Evolutionary conservation across 2,888 invertebrate genomes (phyloP), one percentile per base, ranked within the genome.

Genomic region (Willowsia nigromaculata): DNA sequence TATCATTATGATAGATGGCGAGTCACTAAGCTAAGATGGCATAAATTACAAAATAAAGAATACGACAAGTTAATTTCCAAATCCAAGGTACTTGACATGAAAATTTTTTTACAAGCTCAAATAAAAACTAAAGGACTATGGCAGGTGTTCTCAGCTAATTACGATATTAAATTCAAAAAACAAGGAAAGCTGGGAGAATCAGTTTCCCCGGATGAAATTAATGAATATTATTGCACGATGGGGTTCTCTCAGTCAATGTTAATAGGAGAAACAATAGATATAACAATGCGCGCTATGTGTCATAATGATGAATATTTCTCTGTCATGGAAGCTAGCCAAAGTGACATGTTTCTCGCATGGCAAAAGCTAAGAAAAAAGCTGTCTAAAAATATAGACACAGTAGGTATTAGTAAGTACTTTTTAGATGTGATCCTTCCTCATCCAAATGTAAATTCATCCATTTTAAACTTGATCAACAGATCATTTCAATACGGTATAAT

Each of bases 341-440:
- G 18, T 53, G 88, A 88, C 13, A n/a, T 88, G 5, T 84, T 37
- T 13, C 2, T 11, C 22, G 88, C 88, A 7, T 88, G 88, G 88
- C 74, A 27, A 43, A 6, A 18, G 7, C 2, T 62, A 7, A 83
- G 74, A 50, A 80, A 78, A n/a, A 71, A 43, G 25, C 4, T 13
- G 0, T 40, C 30, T 22, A 83, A 59, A 25, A 37, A 11, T 6
- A 4, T 15, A n/a, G 88, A 88, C 37, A 25, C 65, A 25, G 33
- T 5, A 5, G 76, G 78, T 0, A 33, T 88, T 11, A 53, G 11
- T 37, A 83, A 56, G 27, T 76, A 62, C 25, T 76, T 84, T 76
- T n/a, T 83, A 0, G 27, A 76, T n/a, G 37, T 15, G 6, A 9
- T 88, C 15, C 15, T 88, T 3, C 50, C 59, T 6, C 27, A 59